Conservation (phyloP, 2,797 vertebrate species). For the Crocodylus rhombifer region DNA sequence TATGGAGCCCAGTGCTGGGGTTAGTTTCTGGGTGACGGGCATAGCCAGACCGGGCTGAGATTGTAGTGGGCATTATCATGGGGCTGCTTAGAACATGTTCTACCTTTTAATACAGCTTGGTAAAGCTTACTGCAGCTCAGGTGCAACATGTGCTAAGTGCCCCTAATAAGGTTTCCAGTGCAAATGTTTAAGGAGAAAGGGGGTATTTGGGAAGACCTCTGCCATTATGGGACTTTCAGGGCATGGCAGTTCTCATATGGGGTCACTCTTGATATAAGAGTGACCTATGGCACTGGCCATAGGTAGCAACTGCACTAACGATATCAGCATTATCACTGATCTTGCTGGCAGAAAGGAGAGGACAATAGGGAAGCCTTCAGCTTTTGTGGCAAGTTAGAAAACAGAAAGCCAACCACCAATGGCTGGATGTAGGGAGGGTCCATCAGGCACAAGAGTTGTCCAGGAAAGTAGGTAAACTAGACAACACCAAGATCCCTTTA, state of each 20-base stretch:
- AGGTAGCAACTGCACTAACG: background rate
- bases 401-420: background rate
- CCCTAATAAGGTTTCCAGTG: background rate
- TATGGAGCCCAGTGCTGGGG: too few species aligned
- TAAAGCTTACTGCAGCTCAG: too few species aligned
- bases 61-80: too few species aligned
- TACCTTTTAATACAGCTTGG: too few species aligned
- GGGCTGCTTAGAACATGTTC: too few species aligned
- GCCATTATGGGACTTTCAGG: background rate
- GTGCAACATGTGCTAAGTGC: too few species aligned
- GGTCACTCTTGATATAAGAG: background rate
- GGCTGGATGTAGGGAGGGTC: background rate
- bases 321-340: background rate
- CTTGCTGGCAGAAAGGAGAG: background rate
- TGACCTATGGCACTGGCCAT: background rate
- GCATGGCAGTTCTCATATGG: background rate
- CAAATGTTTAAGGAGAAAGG: background rate
- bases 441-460: background rate
- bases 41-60: too few species aligned
- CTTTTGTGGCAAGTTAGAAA: background rate
- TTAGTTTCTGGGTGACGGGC: too few species aligned
- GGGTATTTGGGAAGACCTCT: background rate
- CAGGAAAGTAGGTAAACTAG: background rate
- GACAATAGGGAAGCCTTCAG: too few species aligned
- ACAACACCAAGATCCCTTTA: background rate